Evolutionary conservation across 2,888 invertebrate species (phyloP), one percentile per base, ranked within the genome.

Genomic region (Aspidiotus destructor): DNA sequence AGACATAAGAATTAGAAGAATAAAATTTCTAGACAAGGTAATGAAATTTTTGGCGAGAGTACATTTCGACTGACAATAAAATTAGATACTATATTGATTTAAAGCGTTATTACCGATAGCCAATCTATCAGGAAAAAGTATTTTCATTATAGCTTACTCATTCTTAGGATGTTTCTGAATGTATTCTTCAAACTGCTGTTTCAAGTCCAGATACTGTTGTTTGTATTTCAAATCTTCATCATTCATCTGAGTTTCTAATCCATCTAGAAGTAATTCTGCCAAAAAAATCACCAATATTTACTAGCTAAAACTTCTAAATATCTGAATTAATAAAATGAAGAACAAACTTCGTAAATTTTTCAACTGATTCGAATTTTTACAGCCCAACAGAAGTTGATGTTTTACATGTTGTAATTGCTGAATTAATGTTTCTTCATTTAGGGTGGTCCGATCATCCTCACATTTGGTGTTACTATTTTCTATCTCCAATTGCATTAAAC

Each of bases 151-250:
- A 28, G 85, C 78, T 69, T 81, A 62, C 55, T 62, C 60, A 16
- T 70, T 48, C 58, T 44, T 61, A 55, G 68, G 28, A 13, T 70
- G 60, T 71, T 81, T 79, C 60, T 77, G 75, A 76, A 85, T 87
- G 72, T 84, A 85, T 54, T 80, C 77, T 72, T 91, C 89, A 74
- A 85, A 85, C 73, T 89, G 86, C 55, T 82, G 79, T 73, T 82
- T 83, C 17, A 88, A 75, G 42, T 76, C 79, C 15, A 84, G 83
- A 61, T 84, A 80, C 72, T 88, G 86, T 68, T 86, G 84, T 73
- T 82, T 81, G 73, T 88, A 89, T 68, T 80, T 81, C 0, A 75
- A 73, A 73, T 86, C 85, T 17, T 73, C 63, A 65, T 77, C 75
- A 69, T 76, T 72, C 74, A 11, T 70, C 61, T 58, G 57, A 61